Base-by-base conservation (phyloP, 2,888 invertebrate genomes). In the Aleiodes alternator region DNA sequence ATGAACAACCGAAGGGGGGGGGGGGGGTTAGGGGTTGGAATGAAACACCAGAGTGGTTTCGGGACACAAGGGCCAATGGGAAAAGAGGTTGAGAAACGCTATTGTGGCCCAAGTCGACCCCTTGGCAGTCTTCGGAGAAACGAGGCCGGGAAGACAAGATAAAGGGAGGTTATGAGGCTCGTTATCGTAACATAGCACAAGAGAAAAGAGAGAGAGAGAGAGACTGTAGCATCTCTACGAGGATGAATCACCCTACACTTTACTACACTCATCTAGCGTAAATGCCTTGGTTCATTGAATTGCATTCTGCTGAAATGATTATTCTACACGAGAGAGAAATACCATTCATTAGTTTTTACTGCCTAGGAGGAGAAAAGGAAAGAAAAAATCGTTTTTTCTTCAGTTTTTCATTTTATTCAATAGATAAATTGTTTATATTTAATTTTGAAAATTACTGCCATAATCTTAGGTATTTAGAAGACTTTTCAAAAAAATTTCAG, bases 161-260 rank as follows among this genome's bases (percentile, higher is more conserved):
- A 77, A 79, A 83, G 78, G 75, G 76, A 75, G 79, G 78, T 82
- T 82, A 82, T 78, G 80, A 78, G 79, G 55, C 79, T 83, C 81
- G 79, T 83, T 84, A 82, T 78, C 79, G 70, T 75, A 56, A n/a
- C 31, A 38, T 34, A 59, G 59, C 29, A 29, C 59, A 59, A 29
- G 59, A 59, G 23, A 23, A 23, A 23, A 23, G 23, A 23, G 23
- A 23, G 23, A 23, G 23, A 23, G 23, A 23, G 23, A 23, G 59
- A 43, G 43, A 43, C 43, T 43, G 43, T 43, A 43, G 43, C 43
- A 38, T 38, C 43, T 43, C 43, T 56, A 12, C 23, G 4, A 14
- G 23, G 29, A 56, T 56, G 56, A 56, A 56, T 56, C 23, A 29
- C 56, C 56, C 56, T 29, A 23, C 56, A 56, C 56, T 56, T 56